Conservation (phyloP, 2,113 vertebrate species). For the Canis aureus region DNA sequence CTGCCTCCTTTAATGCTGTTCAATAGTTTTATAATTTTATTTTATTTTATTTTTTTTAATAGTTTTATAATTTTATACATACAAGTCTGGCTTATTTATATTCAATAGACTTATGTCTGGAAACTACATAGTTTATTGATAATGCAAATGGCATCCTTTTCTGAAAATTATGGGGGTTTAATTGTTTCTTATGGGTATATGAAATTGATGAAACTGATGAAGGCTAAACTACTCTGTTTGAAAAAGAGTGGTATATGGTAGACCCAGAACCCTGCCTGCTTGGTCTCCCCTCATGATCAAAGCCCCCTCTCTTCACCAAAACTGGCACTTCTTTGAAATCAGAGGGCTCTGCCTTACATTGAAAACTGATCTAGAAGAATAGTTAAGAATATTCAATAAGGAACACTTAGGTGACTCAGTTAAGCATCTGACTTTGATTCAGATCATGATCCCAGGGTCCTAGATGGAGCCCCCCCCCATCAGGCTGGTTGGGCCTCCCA, state of each 20-base stretch:
- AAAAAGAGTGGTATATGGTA: background rate
- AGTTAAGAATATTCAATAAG: background rate
- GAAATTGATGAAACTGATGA: background rate
- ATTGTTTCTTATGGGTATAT: background rate
- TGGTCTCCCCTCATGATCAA: background rate
- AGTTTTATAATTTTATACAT: conserved; percentile 1
- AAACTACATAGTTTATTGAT: background rate
- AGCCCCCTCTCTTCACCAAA: background rate
- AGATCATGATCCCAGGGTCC: background rate
- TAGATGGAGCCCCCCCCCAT: background rate
- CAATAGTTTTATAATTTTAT: conserved; percentile 6
- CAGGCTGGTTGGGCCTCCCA: background rate
- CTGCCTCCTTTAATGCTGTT: background rate
- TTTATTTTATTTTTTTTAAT: conserved; percentile 50
- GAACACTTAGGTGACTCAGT: background rate
- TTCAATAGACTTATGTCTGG: background rate
- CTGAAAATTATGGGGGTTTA: background rate
- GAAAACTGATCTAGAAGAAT: background rate
- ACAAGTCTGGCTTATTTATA: background rate
- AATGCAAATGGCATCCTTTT: background rate
- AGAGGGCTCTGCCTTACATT: background rate
- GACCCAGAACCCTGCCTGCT: background rate
- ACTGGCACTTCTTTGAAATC: background rate
- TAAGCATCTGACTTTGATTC: background rate
- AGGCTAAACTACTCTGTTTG: background rate